Evolutionary conservation across 2,797 vertebrate genomes (phyloP), one percentile per base, ranked within the genome.

Genomic region (Pipistrellus pygmaeus): DNA sequence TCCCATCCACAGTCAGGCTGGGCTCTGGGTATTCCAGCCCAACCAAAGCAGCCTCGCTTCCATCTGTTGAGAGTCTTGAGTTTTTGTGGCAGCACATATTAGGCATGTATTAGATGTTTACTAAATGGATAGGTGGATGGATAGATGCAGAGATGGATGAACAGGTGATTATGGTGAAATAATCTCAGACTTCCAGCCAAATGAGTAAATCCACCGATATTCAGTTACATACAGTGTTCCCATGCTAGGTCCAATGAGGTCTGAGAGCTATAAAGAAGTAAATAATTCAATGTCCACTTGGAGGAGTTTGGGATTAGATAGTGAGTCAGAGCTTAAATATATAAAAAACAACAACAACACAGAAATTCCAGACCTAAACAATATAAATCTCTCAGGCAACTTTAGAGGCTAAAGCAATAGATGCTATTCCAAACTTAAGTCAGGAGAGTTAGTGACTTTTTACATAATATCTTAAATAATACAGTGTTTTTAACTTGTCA

Each of bases 181-280:
- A 90, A 77, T 89, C 66, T 89, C 62, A 81, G 53, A n/a, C 90
- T 88, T 80, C 75, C 75, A 51, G 57, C 11, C 62, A 66, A 51
- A 7, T 81, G 30, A 83, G 51, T 35, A 80, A 86, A 95, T 76
- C 30, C 27, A 81, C 27, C 71, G 75, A 81, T 75, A 69, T n/a
- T 83, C 10, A 89, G 8, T 17, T 80, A n/a, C 5, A 57, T 80
- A 21, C 8, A 35, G 12, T 81, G 2, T 89, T 78, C 73, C 38
- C 53, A 8, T 35, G 21, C n/a, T 68, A 17, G 6, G 41, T 41
- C 10, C 25, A 68, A 51, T 44, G 41, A n/a, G 12, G 84, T 18
- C 35, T 25, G 73, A 55, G 75, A 55, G 51, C 48, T 64, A 8
- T 57, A 86, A 83, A n/a, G 35, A 84, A 32, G 8, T 55, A 53